These are phyloP conservation scores for Hypocryptadius cinnamomeus DNA, from an alignment of 2,113 vertebrate species.

Conservation along the genomic window DNA sequence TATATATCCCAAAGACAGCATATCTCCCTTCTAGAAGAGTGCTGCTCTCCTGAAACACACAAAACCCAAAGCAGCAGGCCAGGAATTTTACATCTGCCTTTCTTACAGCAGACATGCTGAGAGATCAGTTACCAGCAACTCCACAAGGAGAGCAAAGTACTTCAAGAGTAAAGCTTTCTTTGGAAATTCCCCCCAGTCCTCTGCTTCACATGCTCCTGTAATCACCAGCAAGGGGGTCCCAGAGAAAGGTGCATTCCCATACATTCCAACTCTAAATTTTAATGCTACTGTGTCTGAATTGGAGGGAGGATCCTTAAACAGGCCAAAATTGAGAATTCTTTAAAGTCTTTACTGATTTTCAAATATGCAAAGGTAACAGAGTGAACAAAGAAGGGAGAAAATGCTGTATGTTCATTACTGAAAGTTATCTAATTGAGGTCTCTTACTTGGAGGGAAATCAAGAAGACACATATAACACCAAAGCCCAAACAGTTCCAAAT, in stretches of 20 bases:
- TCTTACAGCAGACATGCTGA: background rate
- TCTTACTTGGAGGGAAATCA: background rate
- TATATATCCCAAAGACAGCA: fast-evolving
- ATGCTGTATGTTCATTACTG: background rate
- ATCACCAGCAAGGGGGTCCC: background rate
- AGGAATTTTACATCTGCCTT: background rate
- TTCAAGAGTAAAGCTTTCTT: background rate
- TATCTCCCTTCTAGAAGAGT: background rate
- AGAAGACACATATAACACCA: background rate
- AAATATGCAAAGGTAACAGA: background rate
- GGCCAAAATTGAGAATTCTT: background rate
- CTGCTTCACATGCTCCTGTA: background rate
- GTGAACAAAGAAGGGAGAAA: background rate
- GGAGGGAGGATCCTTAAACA: background rate
- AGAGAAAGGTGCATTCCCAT: background rate
- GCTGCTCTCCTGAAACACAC: background rate
- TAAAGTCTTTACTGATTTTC: background rate
- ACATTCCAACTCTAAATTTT: background rate
- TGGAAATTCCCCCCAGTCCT: background rate
- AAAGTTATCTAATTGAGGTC: background rate
- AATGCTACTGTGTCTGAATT: background rate
- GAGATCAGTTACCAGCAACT: background rate
- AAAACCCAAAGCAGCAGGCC: background rate
- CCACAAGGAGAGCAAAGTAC: background rate
- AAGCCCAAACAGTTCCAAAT: background rate